Conservation (phyloP, 2,888 invertebrate species). For the Aphidoletes aphidimyza region DNA sequence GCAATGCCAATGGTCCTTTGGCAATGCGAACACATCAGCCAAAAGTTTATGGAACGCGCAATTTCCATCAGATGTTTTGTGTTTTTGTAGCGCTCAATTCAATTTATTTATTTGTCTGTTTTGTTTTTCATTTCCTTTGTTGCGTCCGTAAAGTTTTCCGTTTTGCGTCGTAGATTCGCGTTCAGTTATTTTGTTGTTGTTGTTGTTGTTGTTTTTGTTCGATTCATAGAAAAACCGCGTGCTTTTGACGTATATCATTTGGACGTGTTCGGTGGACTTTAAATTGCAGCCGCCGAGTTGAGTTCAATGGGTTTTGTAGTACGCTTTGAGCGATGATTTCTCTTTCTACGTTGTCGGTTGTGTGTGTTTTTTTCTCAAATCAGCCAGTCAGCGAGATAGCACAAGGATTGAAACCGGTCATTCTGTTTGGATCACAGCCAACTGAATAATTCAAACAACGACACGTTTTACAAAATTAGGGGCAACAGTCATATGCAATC, state of each 20-base stretch:
- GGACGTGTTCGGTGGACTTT: background rate
- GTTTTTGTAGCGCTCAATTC: background rate
- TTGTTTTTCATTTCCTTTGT: constrained; percentile 12
- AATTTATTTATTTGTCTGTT: background rate
- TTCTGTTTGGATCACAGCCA: background rate
- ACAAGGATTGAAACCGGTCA: background rate
- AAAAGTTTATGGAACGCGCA: constrained; percentile 12
- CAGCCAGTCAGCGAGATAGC: too few relatives aligned
- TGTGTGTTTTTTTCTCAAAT: background rate
- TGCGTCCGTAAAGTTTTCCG: background rate
- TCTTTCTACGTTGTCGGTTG: background rate
- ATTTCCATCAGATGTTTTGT: constrained; percentile 26
- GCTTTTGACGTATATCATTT: background rate
- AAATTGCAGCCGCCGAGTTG: constrained; percentile 9
- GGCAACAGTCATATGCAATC: background rate
- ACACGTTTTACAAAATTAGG: background rate
- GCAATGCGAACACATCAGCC: background rate
- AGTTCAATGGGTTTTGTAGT: constrained; percentile 40
- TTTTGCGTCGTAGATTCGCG: constrained; percentile 29
- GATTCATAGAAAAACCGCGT: background rate
- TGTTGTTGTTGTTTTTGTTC: too few relatives aligned
- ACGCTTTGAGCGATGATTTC: background rate
- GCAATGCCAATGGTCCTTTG: background rate
- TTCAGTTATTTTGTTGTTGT: too few relatives aligned
- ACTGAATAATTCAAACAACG: background rate